Evolutionary conservation across 2,113 vertebrate genomes (phyloP), one percentile per base, ranked within the genome.

Genomic region (Tamias sibiricus): DNA sequence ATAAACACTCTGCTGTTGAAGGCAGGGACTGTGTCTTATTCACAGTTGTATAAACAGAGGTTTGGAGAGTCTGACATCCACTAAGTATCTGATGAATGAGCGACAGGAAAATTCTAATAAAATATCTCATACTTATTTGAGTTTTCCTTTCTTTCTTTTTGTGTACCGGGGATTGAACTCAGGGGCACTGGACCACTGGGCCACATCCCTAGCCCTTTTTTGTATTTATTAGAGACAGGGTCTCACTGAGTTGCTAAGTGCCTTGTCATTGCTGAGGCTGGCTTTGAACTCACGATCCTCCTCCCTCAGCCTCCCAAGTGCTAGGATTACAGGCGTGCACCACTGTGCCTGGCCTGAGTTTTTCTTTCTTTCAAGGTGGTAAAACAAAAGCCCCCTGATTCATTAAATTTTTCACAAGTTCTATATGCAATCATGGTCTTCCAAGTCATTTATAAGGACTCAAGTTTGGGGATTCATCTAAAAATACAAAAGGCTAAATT

Each of bases 401-500:
- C 32, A 26, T 79, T 88, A 44, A 72, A 20, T 79, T 87, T 76
- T 69, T 79, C 64, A 90, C 14, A 95, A 47, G 54, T 88, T 93
- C 59, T 64, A 69, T n/a, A 49, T 64, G 42, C 91, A 84, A 77
- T 64, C 14, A 69, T 75, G 66, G 8, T 80, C 19, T 92, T 44
- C 66, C 57, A 87, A 81, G 30, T 93, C 47, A 93, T 59, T 96
- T 75, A 16, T 49, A 94, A 88, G n/a, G 76, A 94, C 76, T 19
- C 24, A 88, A 89, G 22, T 81, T 93, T 92, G 59, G 52, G 17
- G 17, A 81, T 79, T 83, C 52, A 92, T 79, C 30, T 90, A 85
- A 94, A 96, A 86, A 75, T 96, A 40, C 24, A 59, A 59, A 96
- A 86, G 90, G 19, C n/a, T 49, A 40, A 69, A 59, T 92, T 85